Evolutionary conservation across 2,888 invertebrate species (phyloP).

Genomic region (Zhengitettix transpicula): DNA sequence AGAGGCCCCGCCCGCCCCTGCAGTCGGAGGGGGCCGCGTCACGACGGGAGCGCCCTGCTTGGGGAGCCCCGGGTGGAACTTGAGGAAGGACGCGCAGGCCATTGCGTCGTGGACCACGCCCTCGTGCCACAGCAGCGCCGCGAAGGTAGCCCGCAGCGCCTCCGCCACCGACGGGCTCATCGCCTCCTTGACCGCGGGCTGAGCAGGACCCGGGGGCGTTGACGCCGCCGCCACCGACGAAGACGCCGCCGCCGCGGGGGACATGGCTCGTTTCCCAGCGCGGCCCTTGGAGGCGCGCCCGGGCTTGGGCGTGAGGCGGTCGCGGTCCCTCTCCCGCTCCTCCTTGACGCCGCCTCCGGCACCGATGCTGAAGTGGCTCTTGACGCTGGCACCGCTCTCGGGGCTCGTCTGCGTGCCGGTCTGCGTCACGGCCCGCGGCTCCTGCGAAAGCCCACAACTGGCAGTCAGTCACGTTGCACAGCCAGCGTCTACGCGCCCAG

Average conservation of each 20-base stretch:
- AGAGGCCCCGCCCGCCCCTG: slow-evolving; percentile 4
- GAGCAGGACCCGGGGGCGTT: too few relatives aligned
- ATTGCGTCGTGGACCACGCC: slow-evolving; percentile 95
- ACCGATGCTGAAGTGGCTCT: slow-evolving; percentile 44
- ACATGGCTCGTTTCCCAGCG: slow-evolving; percentile 24
- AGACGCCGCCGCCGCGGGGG: slow-evolving; percentile 25
- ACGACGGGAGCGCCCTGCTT: slow-evolving; percentile 64
- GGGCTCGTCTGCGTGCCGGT: slow-evolving; percentile 58
- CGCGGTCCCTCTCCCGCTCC: too few relatives aligned
- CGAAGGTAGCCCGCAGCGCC: slow-evolving; percentile 84
- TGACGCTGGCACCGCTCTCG: slow-evolving; percentile 27
- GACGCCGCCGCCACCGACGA: too few relatives aligned
- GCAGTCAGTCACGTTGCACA: not conserved
- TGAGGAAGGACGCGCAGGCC: slow-evolving; percentile 91
- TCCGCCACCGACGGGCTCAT: slow-evolving; percentile 86
- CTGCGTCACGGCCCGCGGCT: slow-evolving; percentile 34
- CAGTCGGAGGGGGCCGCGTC: slow-evolving; percentile 34
- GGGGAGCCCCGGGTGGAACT: slow-evolving; percentile 76
- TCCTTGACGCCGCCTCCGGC: slow-evolving; percentile 31
- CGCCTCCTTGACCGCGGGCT: slow-evolving; percentile 39
- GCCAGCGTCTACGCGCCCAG: too few relatives aligned
- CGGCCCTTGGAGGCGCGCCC: slow-evolving; percentile 25
- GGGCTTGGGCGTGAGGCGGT: slow-evolving; percentile 37
- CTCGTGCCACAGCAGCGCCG: slow-evolving; percentile 94
- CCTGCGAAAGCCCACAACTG: not conserved